Conservation (phyloP, 1,140 invertebrate species). For the Heliconius nattereri region DNA sequence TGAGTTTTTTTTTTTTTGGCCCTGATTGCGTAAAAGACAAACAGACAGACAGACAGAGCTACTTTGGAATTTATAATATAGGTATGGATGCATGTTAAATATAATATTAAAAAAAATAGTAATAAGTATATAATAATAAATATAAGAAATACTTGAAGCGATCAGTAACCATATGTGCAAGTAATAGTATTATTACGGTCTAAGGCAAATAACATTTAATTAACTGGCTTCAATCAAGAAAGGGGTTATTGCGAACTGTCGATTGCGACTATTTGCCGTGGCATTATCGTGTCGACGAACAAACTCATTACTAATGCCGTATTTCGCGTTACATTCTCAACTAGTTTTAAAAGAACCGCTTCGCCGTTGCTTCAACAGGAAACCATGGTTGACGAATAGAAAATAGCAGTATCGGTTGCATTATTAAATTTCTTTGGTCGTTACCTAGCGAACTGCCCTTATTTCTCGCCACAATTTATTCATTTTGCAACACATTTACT, state of each 20-base stretch:
- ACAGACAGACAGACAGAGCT: no score
- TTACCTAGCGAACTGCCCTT: constrained; percentile 76
- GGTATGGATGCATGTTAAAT: no score
- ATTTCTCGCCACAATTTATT: constrained; percentile 80
- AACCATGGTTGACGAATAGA: constrained; percentile 24
- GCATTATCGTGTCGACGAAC: constrained; percentile 71
- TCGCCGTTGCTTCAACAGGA: constrained; percentile 23
- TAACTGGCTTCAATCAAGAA: constrained; percentile 43
- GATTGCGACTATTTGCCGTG: constrained; percentile 72
- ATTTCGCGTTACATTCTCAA: constrained; percentile 57
- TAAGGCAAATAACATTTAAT: constrained; percentile 37
- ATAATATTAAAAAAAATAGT: no score
- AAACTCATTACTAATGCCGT: constrained; percentile 63
- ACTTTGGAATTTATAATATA: no score
- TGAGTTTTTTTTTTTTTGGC: no score
- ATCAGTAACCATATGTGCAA: not conserved
- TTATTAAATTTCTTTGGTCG: constrained; percentile 67
- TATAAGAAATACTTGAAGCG: not conserved
- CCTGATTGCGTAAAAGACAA: no score
- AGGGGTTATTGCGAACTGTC: constrained; percentile 67
- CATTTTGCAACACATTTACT: constrained; percentile 78
- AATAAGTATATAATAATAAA: not conserved
- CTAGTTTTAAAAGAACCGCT: constrained; percentile 49
- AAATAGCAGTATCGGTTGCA: constrained; percentile 53
- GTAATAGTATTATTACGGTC: constrained; percentile 12